Evolutionary conservation across 1,140 invertebrate genomes (phyloP).

Genomic region (Drosophila tristis): DNA sequence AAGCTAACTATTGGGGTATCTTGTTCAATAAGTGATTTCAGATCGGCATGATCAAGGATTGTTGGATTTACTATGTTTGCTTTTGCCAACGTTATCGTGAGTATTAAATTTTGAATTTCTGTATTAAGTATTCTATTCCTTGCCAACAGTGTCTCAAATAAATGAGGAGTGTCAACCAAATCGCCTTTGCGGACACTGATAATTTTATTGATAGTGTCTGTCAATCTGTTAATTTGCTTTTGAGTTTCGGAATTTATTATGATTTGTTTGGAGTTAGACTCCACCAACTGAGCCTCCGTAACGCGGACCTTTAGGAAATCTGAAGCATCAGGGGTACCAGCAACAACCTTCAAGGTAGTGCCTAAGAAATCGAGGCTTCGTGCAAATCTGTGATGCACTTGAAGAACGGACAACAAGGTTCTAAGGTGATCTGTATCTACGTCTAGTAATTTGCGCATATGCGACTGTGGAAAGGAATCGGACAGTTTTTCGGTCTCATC

Average conservation of each 20-base stretch:
- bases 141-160: slow-evolving; percentile 15
- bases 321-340: slow-evolving; percentile 13
- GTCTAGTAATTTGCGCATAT: slow-evolving; percentile 32
- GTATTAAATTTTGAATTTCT: slow-evolving; percentile 21
- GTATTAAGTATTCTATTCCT: slow-evolving; percentile 22
- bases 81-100: slow-evolving; percentile 27
- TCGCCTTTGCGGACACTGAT: slow-evolving; percentile 5
- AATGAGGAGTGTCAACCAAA: slow-evolving; percentile 19
- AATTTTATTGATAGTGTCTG: slow-evolving; percentile 6
- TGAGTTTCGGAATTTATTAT: slow-evolving; percentile 3
- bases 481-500: slow-evolving; percentile 22
- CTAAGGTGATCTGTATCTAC: background rate
- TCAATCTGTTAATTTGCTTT: slow-evolving; percentile 3
- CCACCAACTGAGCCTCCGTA: slow-evolving; percentile 2
- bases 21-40: slow-evolving; percentile 18
- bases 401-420: slow-evolving; percentile 7
- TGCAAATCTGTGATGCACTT: slow-evolving; percentile 6
- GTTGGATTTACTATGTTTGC: slow-evolving; percentile 25
- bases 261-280: slow-evolving; percentile 11
- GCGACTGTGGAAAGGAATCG: slow-evolving; percentile 20
- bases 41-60: slow-evolving; percentile 18
- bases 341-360: slow-evolving; percentile 7
- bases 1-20: slow-evolving; percentile 16
- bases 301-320: slow-evolving; percentile 2
- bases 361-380: slow-evolving; percentile 10